Evolutionary conservation across 2,797 vertebrate genomes (phyloP).

Genomic region (Sebastes jordani): DNA sequence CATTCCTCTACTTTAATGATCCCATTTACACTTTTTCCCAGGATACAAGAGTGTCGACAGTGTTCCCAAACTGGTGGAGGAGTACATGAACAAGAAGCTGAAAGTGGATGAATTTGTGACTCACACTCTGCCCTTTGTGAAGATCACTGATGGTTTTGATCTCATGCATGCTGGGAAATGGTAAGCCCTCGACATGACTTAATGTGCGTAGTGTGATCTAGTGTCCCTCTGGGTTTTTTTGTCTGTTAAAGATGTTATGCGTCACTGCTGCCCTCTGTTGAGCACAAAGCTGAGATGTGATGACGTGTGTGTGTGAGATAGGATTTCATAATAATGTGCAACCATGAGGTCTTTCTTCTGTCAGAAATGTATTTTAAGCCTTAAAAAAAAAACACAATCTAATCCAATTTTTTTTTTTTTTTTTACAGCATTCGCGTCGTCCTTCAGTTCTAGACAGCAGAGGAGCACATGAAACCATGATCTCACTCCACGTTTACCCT

Average conservation of each 20-base stretch:
- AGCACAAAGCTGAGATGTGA: background rate
- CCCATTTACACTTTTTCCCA: conserved; percentile 52
- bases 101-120: conserved; percentile 93
- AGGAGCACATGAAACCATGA: background rate
- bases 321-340: background rate
- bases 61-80: conserved; percentile 88
- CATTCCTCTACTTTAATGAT: background rate
- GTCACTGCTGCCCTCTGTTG: background rate
- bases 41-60: conserved; percentile 92
- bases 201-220: background rate
- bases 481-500: background rate
- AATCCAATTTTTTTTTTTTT: background rate
- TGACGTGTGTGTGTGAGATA: background rate
- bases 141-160: conserved; percentile 90
- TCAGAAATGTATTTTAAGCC: background rate
- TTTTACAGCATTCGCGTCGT: conserved; percentile 55
- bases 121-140: conserved; percentile 85
- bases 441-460: conserved; percentile 41
- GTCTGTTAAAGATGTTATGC: background rate
- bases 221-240: background rate
- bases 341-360: background rate
- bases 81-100: conserved; percentile 92
- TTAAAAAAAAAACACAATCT: accelerated
- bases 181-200: conserved; percentile 6
- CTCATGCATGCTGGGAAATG: conserved; percentile 88